Evolutionary conservation across 2,113 vertebrate genomes (phyloP).

Genomic region (Genyomyrus donnyi): DNA sequence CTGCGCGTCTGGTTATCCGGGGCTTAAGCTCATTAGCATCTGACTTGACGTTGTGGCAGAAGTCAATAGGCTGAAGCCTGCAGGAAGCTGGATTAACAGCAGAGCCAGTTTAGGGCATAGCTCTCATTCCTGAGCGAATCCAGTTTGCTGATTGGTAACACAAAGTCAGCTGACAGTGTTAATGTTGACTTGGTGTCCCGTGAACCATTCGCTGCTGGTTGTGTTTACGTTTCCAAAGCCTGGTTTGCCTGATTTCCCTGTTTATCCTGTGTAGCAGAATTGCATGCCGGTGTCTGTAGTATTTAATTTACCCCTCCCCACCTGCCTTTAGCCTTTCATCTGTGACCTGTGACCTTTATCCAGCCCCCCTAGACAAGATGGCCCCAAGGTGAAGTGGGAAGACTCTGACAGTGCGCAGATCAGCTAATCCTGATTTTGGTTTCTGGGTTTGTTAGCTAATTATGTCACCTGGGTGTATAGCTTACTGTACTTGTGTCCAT

Average conservation of each 20-base stretch:
- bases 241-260: background rate
- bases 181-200: background rate
- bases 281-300: background rate
- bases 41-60: background rate
- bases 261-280: background rate
- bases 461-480: background rate
- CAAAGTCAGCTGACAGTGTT: background rate
- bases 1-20: background rate
- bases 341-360: conserved; percentile 34
- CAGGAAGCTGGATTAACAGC: background rate
- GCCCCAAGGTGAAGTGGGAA: conserved; percentile 45
- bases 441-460: conserved; percentile 9
- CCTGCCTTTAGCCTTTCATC: background rate
- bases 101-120: background rate
- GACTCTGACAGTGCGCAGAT: conserved; percentile 40
- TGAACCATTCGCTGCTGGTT: background rate
- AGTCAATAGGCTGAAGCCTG: background rate
- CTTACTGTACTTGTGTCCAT: background rate
- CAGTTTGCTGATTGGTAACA: background rate
- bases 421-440: conserved; percentile 37
- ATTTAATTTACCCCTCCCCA: background rate
- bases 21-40: conserved; percentile 1
- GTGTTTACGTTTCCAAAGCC: background rate
- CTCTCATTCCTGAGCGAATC: background rate
- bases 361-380: conserved; percentile 49